Base-by-base conservation (phyloP, 2,888 invertebrate species). In the Hirtodrosophila cameraria region DNA sequence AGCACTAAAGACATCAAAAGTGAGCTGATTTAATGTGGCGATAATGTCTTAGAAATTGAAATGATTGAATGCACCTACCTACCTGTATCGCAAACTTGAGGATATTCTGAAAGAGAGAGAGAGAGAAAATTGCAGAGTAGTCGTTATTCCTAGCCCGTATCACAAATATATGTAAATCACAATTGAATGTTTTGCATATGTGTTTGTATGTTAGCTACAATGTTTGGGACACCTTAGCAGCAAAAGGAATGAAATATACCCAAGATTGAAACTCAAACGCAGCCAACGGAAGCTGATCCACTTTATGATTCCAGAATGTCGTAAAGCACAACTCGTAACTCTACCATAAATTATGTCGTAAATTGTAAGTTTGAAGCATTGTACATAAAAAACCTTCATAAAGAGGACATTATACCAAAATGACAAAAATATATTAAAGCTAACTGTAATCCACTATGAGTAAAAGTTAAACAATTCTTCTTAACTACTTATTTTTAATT, bases 31-130 rank as follows among this genome's bases (percentile, higher is more conserved):
- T 61, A 53, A 62, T 58, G 30, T 30, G 54, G 8, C 50, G 42
- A 71, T 71, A 58, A 75, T 66, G 25, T 8, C 12, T 11, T 28
- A 25, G 27, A 55, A 61, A 75, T 66, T 53, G 27, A 42, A 55
- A 31, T 62, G 11, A 48, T 43, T 53, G 49, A 42, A 49, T 48
- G 35, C 15, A 13, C 20, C 18, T 13, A 13, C 25, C n/a, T 12
- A 33, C 12, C 25, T 6, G 9, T 8, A 5, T 27, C 15, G 8
- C 11, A 9, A 15, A 20, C 45, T 12, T 2, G 23, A 31, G 12
- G 20, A 31, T 3, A 7, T 3, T n/a, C 28, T 27, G 6, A 9
- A 2, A 18, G 18, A 4, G 18, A 4, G 18, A 1, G 18, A 0
- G 23, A 8, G 8, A 23, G 23, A 2, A 8, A 23, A 3, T 1